phyloP scores from a whole-genome alignment of 2,888 invertebrate genomes.

The Thyatira batis region DNA sequence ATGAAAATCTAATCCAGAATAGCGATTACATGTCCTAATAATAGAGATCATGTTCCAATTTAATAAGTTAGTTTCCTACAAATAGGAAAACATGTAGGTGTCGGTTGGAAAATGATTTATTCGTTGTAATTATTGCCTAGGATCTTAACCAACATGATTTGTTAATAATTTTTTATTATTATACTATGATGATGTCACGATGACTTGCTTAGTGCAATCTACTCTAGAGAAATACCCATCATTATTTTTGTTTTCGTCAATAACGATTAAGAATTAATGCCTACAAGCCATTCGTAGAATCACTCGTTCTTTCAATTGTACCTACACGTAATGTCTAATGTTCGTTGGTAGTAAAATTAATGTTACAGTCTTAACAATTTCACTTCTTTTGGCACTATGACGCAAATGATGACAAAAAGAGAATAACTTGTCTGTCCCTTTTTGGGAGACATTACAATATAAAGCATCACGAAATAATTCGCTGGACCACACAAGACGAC shows the following conservation, averaged over 20 bases:
- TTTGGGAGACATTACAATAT: slow-evolving; percentile 36
- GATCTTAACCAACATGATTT: not conserved
- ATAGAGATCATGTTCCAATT: not conserved
- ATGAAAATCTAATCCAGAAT: not conserved
- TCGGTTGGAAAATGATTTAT: not conserved
- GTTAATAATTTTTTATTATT: not conserved
- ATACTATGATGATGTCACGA: not conserved
- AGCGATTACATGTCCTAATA: not conserved
- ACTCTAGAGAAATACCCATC: not conserved
- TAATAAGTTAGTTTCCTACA: not conserved
- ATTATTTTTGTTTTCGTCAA: not conserved
- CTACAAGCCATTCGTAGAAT: not conserved
- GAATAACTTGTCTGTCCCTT: slow-evolving; percentile 42
- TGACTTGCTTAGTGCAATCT: not conserved
- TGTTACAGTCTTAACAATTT: not conserved
- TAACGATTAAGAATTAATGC: too few species aligned
- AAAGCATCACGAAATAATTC: slow-evolving; percentile 25
- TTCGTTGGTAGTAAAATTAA: not conserved
- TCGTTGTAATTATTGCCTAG: not conserved
- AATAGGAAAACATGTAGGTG: not conserved
- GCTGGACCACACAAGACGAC: slow-evolving; percentile 51
- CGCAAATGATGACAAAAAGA: slow-evolving; percentile 50
- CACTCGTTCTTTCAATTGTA: not conserved
- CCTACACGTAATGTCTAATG: not conserved
- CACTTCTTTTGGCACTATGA: slow-evolving; percentile 55